Base-by-base conservation (phyloP, 1,140 invertebrate species). In the Bombus waltoni region DNA sequence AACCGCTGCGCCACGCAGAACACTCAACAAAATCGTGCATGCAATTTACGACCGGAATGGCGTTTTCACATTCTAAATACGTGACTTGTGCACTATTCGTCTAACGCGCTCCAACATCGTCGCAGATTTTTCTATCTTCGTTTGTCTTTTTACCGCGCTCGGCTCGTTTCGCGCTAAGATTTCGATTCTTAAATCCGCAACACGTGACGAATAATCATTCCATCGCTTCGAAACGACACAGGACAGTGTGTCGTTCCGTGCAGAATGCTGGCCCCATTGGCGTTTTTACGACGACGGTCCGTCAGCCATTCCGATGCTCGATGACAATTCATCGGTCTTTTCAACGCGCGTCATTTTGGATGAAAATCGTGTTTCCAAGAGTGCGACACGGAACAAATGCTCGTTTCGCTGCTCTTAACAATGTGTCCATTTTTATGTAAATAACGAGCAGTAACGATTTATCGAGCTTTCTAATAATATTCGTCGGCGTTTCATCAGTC, bases 1-100 rank as follows among this genome's bases (percentile, higher is more conserved):
- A 74, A 35, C 72, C 10, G 32, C 5, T n/a, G 32, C 72, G 72
- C 72, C 18, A 25, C 32, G 42, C 71, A 22, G 25, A 72, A 72
- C 72, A 53, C 72, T 74, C 25, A 18, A 74, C 22, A 11, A 53
- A 22, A 47, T 40, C 40, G 72, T 35, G 44, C 72, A 35, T 18
- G 72, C 42, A n/a, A 74, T 74, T 74, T 53, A 74, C 28, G 10
- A 74, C n/a, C n/a, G 10, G 22, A 74, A 74, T 53, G n/a, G n/a
- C 42, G 22, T 53, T 53, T 35, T 53, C 72, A 25, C 22, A 74
- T 53, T n/a, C n/a, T 53, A 47, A 32, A 47, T 32, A 53, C 72
- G 22, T 35, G n/a, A 53, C 35, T 40, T 42, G 6, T 72, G 28
- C 40, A 42, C 25, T 42, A 42, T 42, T 11, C 18, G 2, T 68